A percentile compares a stretch with the other conserved stretches of the same genome.
Evolutionary conservation across 2,888 invertebrate genomes (phyloP).

Genomic region (Fabriciana adippe): DNA sequence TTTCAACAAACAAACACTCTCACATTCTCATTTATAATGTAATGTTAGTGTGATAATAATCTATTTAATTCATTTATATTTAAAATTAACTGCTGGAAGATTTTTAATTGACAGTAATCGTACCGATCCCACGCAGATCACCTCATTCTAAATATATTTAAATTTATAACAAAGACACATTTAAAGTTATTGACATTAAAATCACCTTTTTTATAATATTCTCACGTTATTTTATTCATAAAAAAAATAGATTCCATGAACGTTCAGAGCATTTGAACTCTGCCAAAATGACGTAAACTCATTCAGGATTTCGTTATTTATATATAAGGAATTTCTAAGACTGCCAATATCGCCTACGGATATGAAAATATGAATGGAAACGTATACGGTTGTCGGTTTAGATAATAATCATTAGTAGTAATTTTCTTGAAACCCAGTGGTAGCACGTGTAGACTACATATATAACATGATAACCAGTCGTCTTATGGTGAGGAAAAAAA

Average conservation of each 20-base stretch:
- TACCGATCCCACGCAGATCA: constrained; percentile 12
- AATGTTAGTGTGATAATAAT: too few species aligned
- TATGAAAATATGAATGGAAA: constrained; percentile 32
- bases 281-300: constrained; percentile 36
- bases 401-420: too few species aligned
- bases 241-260: constrained; percentile 15
- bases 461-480: too few species aligned
- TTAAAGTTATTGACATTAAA: constrained; percentile 11
- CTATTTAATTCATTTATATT: constrained; percentile 2
- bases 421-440: too few species aligned
- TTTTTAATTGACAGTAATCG: not conserved
- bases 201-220: constrained; percentile 1
- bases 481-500: too few species aligned
- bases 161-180: constrained; percentile 11
- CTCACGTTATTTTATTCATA: constrained; percentile 16
- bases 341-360: constrained; percentile 36
- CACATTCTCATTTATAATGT: too few species aligned
- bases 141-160: not conserved
- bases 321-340: constrained; percentile 20
- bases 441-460: too few species aligned
- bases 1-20: too few species aligned
- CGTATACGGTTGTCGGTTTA: constrained; percentile 1
- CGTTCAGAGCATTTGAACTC: constrained; percentile 9
- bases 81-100: not conserved
- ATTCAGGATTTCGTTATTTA: constrained; percentile 35